phyloP scores from a whole-genome alignment of 1,140 invertebrate species.

The Drosophila suzukii region DNA sequence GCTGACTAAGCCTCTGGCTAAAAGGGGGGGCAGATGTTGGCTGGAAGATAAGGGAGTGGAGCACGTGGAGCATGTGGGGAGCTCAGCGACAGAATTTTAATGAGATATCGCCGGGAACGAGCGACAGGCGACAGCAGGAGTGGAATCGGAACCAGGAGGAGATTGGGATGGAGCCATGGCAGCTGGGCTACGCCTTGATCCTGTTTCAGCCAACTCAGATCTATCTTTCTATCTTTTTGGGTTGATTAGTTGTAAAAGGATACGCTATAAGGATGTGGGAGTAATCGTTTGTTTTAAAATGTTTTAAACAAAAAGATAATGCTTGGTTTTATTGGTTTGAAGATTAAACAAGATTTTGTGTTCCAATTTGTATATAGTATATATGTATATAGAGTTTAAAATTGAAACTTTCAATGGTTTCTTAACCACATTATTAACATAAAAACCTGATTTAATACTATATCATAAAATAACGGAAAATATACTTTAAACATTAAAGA shows the following conservation, averaged over 20 bases:
- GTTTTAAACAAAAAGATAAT: too few relatives aligned
- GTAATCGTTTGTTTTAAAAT: background rate
- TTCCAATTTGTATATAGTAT: too few relatives aligned
- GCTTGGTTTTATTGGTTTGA: background rate
- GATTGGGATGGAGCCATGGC: background rate
- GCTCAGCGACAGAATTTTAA: conserved; percentile 70
- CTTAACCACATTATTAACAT: too few relatives aligned
- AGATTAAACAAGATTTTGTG: background rate
- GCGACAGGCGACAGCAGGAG: conserved; percentile 31
- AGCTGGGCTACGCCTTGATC: conserved; percentile 33
- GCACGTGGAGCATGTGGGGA: conserved; percentile 44
- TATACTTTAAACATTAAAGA: too few relatives aligned
- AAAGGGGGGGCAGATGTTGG: conserved; percentile 3
- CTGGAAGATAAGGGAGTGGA: conserved; percentile 33
- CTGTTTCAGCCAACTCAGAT: conserved; percentile 40
- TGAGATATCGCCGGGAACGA: conserved; percentile 61
- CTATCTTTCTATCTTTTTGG: conserved; percentile 3
- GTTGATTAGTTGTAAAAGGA: background rate
- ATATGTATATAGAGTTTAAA: too few relatives aligned
- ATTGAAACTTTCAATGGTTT: too few relatives aligned
- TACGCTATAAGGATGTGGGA: background rate
- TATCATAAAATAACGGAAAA: too few relatives aligned
- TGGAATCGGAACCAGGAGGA: background rate
- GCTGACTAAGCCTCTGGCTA: conserved; percentile 56
- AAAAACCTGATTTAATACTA: too few relatives aligned